phyloP scores from a whole-genome alignment of 2,797 vertebrate species.

The Acanthurus leucopareius region DNA sequence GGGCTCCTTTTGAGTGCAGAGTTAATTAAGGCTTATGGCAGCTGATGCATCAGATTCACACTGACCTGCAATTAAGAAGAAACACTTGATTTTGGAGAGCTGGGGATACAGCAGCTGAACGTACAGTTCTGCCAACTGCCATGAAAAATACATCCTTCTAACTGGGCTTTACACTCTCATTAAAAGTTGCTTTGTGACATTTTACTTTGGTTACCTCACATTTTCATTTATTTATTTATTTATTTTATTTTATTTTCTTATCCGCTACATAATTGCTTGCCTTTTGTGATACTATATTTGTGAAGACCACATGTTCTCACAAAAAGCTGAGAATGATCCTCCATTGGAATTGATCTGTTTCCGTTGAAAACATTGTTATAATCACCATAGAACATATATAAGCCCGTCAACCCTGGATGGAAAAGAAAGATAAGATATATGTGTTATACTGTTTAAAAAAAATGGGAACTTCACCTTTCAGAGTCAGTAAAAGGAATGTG shows the following conservation, averaged over 20 bases:
- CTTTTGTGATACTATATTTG: background rate
- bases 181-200: constrained; percentile 61
- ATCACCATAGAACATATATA: too few species aligned
- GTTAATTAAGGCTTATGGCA: constrained; percentile 81
- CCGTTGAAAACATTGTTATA: too few species aligned
- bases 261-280: constrained; percentile 20
- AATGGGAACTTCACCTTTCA: too few species aligned
- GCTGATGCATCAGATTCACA: constrained; percentile 78
- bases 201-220: constrained; percentile 39
- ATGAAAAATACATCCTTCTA: constrained; percentile 29
- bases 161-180: constrained; percentile 40
- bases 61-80: constrained; percentile 83
- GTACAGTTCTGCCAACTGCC: constrained; percentile 41
- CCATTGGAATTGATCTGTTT: too few species aligned
- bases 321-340: background rate
- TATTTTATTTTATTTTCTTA: background rate
- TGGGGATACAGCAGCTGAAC: constrained; percentile 38
- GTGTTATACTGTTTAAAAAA: too few species aligned
- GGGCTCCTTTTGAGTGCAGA: constrained; percentile 65
- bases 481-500: too few species aligned
- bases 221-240: background rate
- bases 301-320: background rate
- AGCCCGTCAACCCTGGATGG: too few species aligned
- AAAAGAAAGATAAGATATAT: too few species aligned
- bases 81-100: constrained; percentile 75